Evolutionary conservation across 2,888 invertebrate genomes (phyloP).

Genomic region (Dolomedes plantarius): DNA sequence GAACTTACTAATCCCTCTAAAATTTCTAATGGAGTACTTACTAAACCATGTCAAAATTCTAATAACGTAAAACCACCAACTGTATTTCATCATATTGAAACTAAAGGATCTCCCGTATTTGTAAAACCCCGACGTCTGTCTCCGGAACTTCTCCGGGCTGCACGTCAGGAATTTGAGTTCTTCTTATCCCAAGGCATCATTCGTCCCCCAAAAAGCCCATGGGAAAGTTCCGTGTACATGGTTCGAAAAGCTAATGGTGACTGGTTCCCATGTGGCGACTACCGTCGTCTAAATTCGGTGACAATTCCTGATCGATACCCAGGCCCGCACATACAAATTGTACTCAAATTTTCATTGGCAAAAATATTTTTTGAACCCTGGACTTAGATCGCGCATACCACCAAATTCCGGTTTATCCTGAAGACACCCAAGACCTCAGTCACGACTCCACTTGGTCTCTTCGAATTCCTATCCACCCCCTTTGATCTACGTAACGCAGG

Average conservation of each 20-base stretch:
- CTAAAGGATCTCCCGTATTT: constrained; percentile 19
- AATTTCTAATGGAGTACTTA: too few species aligned
- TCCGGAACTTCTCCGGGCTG: constrained; percentile 7
- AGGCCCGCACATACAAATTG: background rate
- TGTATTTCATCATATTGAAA: constrained; percentile 15
- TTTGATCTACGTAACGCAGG: too few species aligned
- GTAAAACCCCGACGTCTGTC: background rate
- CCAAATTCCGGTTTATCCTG: too few species aligned
- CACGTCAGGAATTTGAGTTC: constrained; percentile 7
- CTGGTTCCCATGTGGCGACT: constrained; percentile 40
- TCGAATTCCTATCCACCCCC: too few species aligned
- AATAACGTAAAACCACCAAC: too few species aligned
- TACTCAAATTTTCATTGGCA: too few species aligned
- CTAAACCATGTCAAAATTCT: too few species aligned
- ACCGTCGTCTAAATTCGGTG: constrained; percentile 14
- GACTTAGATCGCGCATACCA: too few species aligned
- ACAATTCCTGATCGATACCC: background rate
- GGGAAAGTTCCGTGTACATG: constrained; percentile 24
- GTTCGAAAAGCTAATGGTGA: constrained; percentile 39
- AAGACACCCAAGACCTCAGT: too few species aligned
- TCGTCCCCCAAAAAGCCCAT: constrained; percentile 20
- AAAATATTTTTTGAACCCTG: too few species aligned
- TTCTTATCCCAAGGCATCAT: constrained; percentile 9
- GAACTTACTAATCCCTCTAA: too few species aligned
- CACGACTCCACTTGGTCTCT: too few species aligned